Base-by-base conservation (phyloP, 2,888 invertebrate species). In the Lydus trimaculatus region DNA sequence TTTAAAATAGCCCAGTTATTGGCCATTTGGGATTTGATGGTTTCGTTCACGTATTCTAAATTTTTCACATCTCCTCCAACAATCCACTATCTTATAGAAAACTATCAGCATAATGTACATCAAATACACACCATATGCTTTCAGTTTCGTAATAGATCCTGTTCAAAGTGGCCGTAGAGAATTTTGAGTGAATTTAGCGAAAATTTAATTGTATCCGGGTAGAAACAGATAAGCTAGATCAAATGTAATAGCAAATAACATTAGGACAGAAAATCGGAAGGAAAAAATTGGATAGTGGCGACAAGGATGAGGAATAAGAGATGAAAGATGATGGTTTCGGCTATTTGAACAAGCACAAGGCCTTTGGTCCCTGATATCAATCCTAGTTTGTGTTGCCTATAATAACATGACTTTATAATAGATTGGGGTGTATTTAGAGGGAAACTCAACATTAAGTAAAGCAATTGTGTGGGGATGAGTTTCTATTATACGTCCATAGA, bases 381-480 rank as follows among this genome's bases (percentile, higher is more conserved):
- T 60, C 15, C 60, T 25, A 36, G 60, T 15, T 60, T 60, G n/a
- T 28, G 33, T 60, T 60, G 60, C 33, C 33, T 60, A 17, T 60
- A 60, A 60, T 60, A 60, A 60, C 60, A 13, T 17, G 31, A 33
- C 33, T 60, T 60, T 36, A 23, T 33, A 36, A 33, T 60, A 60
- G 60, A n/a, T 25, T 36, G 23, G 60, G 60, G 31, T 59, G 11
- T 60, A 60, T 33, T 60, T 17, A 60, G 33, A 33, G 60, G 11
- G 20, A 52, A 52, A 52, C 9, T 52, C n/a, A 52, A 52, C 48
- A 23, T 52, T 52, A 52, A 52, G 11, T 23, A 4, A 23, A 23
- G 48, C 23, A 52, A 52, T 52, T 11, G 48, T 5, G 48, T 6
- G 8, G 11, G 11, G 23, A 1, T 17, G 39, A 17, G 11, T 43